Evolutionary conservation across 2,797 vertebrate species (phyloP), one percentile per base, ranked within the genome.

Genomic region (Delichon dasypus): DNA sequence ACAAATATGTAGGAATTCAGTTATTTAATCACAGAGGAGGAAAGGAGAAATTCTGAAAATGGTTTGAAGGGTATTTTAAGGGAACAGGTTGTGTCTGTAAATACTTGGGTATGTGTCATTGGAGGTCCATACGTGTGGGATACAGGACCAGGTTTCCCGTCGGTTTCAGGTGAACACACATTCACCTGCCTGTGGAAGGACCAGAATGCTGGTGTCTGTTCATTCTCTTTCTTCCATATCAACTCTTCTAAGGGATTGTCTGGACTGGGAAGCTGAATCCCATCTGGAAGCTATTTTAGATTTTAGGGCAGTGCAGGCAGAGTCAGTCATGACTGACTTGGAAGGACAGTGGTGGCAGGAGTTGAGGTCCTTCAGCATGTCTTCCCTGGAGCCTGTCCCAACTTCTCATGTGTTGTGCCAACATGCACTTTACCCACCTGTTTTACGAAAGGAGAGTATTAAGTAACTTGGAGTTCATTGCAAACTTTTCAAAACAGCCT

Each of bases 101-200:
- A 26, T 61, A 42, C 48, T 26, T 7, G 27, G 6, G 9, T 34
- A 0, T 25, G 18, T 54, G 10, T 40, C 0, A 0, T 17, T 54
- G 9, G 13, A 36, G 21, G 50, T 27, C 25, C 7, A 0, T 44
- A 7, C 0, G 0, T 19, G 32, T 57, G 44, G 30, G 38, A 1
- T 23, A 4, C 16, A 48, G 51, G n/a, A 32, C 7, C 1, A 2
- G 25, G 13, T 53, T 70, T 70, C 21, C 29, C 23, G 17, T 8
- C 6, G 45, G 15, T 22, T 44, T 47, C 22, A 34, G 18, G 22
- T 44, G 71, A 58, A 5, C 11, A 25, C 38, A 1, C 1, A 7
- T 44, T 81, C 40, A 38, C n/a, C 22, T 80, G 14, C 48, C 32
- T 5, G 0, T 25, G 36, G 48, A 71, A 64, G 45, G 34, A 61